These are phyloP conservation scores for Dynastes tityus DNA, from an alignment of 2,888 invertebrate species.

Conservation along the genomic window DNA sequence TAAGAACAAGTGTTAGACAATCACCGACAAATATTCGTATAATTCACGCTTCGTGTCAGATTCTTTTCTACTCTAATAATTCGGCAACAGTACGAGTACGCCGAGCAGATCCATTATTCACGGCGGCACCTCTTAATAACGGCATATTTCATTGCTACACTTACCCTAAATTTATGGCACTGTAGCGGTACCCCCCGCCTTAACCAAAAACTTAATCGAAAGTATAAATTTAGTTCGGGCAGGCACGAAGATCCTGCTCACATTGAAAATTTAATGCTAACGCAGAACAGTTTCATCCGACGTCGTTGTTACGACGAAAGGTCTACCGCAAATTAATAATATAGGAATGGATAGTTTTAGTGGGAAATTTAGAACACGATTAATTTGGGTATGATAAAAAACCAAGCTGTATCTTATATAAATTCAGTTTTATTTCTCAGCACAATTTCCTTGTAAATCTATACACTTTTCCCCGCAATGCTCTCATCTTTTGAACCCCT, in stretches of 20 bases:
- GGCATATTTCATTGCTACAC: constrained; percentile 44
- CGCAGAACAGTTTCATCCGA: constrained; percentile 23
- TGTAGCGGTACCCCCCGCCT: not conserved
- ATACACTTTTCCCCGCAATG: no score
- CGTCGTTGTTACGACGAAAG: constrained; percentile 5
- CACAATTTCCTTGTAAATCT: no score
- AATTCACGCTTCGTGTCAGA: constrained; percentile 33
- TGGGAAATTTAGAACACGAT: no score
- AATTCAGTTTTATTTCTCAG: no score
- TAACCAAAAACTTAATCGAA: constrained; percentile 33
- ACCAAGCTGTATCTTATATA: no score
- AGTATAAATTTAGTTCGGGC: constrained; percentile 34
- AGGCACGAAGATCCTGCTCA: constrained; percentile 35
- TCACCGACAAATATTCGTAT: constrained; percentile 34
- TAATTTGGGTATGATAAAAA: no score
- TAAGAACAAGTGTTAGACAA: constrained; percentile 1
- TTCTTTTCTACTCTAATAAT: constrained; percentile 43
- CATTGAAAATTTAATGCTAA: constrained; percentile 19
- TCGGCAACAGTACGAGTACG: constrained; percentile 26
- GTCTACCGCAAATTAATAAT: constrained; percentile 19
- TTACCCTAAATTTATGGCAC: constrained; percentile 36
- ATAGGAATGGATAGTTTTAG: not conserved
- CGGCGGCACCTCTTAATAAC: constrained; percentile 37
- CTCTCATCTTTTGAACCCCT: no score
- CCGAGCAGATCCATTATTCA: constrained; percentile 16